These are phyloP conservation scores for Cettia cetti DNA, from an alignment of 2,113 vertebrate genomes.

Conservation along the genomic window DNA sequence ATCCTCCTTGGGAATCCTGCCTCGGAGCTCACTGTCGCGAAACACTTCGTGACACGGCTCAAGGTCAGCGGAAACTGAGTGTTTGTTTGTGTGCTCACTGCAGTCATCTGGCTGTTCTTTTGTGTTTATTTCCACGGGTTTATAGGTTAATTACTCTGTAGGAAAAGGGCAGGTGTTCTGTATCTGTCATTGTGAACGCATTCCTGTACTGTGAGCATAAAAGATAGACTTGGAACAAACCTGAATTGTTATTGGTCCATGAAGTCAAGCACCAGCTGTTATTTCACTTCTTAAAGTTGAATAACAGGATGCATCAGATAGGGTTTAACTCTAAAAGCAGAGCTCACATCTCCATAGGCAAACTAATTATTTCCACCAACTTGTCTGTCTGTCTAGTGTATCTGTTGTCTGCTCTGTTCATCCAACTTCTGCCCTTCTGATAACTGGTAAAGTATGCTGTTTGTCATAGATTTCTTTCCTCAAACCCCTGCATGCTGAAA, in stretches of 20 bases:
- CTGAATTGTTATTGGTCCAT: background rate
- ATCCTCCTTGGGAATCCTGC: slow-evolving; percentile 91
- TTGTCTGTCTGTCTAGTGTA: slow-evolving; percentile 24
- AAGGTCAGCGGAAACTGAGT: slow-evolving; percentile 75
- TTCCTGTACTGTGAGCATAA: background rate
- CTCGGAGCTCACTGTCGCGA: slow-evolving; percentile 80
- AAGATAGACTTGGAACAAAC: background rate
- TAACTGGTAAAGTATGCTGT: slow-evolving; percentile 17
- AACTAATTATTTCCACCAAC: slow-evolving; percentile 21
- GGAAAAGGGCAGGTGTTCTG: background rate
- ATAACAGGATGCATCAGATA: background rate
- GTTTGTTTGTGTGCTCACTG: background rate
- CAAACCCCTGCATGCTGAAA: background rate
- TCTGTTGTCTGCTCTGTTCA: slow-evolving; percentile 22
- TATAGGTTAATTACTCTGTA: background rate
- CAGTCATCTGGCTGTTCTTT: background rate
- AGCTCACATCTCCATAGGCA: background rate
- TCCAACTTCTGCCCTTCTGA: slow-evolving; percentile 1
- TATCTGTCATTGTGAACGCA: background rate
- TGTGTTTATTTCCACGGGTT: background rate
- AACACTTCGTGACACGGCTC: slow-evolving; percentile 84
- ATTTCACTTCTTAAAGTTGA: background rate
- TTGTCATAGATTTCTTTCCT: background rate
- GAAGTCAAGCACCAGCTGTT: background rate
- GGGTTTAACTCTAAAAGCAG: background rate